phyloP scores from a whole-genome alignment of 2,888 invertebrate species.

The Argyra leucocephala region DNA sequence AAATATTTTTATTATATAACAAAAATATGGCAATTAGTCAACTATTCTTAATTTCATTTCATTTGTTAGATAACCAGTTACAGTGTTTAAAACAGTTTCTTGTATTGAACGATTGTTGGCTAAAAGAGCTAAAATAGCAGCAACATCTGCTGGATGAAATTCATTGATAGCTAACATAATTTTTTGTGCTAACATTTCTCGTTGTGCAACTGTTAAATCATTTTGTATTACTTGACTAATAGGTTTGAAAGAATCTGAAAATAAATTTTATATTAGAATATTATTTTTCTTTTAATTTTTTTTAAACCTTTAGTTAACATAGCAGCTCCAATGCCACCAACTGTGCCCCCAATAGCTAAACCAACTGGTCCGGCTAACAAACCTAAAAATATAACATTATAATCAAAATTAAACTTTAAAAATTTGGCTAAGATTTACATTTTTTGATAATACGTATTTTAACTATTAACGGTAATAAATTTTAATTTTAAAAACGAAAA shows the following conservation, averaged over 20 bases:
- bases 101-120: conserved; percentile 33
- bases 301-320: conserved; percentile 34
- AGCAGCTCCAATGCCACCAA: conserved; percentile 38
- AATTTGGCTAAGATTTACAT: too few relatives aligned
- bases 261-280: background rate
- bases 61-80: conserved; percentile 34
- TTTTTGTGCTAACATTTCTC: conserved; percentile 33
- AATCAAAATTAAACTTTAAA: too few relatives aligned
- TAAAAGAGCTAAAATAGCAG: conserved; percentile 34
- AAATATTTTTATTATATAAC: too few relatives aligned
- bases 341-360: conserved; percentile 36
- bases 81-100: conserved; percentile 33
- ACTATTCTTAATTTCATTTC: conserved; percentile 37
- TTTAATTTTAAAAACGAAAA: too few relatives aligned
- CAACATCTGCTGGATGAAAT: conserved; percentile 34
- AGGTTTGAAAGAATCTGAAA: conserved; percentile 35
- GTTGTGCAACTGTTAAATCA: conserved; percentile 35
- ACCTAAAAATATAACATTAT: background rate
- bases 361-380: conserved; percentile 36
- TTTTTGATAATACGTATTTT: too few relatives aligned
- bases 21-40: conserved; percentile 27
- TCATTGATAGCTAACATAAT: conserved; percentile 33
- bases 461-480: too few relatives aligned
- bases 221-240: conserved; percentile 38
- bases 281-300: background rate